A percentile compares a stretch with the other conserved stretches of the same genome.
phyloP scores from a whole-genome alignment of 2,113 vertebrate species.

The Forbesichthys papilliferus region DNA sequence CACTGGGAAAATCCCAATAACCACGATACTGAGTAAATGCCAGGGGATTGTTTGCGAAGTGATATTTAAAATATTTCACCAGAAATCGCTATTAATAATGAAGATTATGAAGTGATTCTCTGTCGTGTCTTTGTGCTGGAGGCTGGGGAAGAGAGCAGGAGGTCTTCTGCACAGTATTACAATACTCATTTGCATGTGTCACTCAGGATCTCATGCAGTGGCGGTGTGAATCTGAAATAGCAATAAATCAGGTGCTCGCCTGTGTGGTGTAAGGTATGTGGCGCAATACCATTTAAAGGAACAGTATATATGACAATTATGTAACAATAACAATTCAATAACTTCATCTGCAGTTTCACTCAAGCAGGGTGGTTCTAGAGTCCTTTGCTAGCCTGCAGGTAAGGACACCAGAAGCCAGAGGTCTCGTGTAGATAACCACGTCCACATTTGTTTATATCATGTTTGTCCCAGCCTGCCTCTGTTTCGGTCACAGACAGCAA shows the following conservation, averaged over 20 bases:
- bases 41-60: constrained; percentile 13
- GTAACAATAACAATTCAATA: neutral
- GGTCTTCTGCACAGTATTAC: constrained; percentile 7
- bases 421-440: constrained; percentile 21
- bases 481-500: constrained; percentile 41
- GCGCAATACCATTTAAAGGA: neutral
- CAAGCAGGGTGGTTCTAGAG: neutral
- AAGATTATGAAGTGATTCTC: constrained; percentile 8
- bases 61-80: constrained; percentile 11
- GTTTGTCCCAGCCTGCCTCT: constrained; percentile 27
- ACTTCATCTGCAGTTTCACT: neutral
- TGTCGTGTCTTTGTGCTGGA: constrained; percentile 1
- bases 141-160: neutral
- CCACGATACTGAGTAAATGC: neutral
- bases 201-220: constrained; percentile 4
- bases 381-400: neutral
- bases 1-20: constrained; percentile 2
- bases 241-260: neutral
- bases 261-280: neutral
- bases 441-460: constrained; percentile 40
- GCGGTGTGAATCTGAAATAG: neutral
- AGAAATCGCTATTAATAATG: constrained; percentile 8
- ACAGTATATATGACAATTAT: neutral
- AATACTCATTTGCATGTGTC: constrained; percentile 13
- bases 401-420: neutral